A percentile compares a stretch with the other conserved stretches of the same genome.
Evolutionary conservation across 1,140 invertebrate species (phyloP).

Genomic region (Planococcus citri): DNA sequence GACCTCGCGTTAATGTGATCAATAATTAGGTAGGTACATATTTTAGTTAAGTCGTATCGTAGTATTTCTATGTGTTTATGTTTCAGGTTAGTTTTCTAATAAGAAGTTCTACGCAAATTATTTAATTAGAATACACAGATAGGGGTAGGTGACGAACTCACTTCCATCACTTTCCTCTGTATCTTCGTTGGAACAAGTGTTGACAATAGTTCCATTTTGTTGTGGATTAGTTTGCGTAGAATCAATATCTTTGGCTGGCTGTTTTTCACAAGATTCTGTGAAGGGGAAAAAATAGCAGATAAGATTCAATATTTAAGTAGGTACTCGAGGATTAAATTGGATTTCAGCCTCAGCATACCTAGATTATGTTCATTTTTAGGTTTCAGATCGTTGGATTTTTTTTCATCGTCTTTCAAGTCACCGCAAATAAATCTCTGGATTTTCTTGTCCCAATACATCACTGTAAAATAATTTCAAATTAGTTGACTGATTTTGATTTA

Average conservation of each 20-base stretch:
- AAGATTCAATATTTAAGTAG: too few relatives aligned
- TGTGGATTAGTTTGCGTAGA: constrained; percentile 26
- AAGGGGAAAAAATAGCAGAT: too few relatives aligned
- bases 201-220: constrained; percentile 27
- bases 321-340: too few relatives aligned
- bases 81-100: too few relatives aligned
- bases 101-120: too few relatives aligned
- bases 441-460: constrained; percentile 75
- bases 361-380: not conserved
- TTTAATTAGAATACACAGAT: too few relatives aligned
- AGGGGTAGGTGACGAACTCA: too few relatives aligned
- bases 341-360: too few relatives aligned
- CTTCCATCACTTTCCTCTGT: constrained; percentile 10
- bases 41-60: too few relatives aligned
- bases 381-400: not conserved
- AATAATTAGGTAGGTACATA: too few relatives aligned
- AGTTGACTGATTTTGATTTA: not conserved
- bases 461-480: constrained; percentile 29
- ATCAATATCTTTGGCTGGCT: not conserved
- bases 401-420: not conserved
- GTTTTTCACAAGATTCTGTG: constrained; percentile 18
- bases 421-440: constrained; percentile 55
- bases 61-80: too few relatives aligned
- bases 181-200: constrained; percentile 5
- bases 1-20: too few relatives aligned